phyloP scores from a whole-genome alignment of 2,888 invertebrate species.

The Chirona hameri region DNA sequence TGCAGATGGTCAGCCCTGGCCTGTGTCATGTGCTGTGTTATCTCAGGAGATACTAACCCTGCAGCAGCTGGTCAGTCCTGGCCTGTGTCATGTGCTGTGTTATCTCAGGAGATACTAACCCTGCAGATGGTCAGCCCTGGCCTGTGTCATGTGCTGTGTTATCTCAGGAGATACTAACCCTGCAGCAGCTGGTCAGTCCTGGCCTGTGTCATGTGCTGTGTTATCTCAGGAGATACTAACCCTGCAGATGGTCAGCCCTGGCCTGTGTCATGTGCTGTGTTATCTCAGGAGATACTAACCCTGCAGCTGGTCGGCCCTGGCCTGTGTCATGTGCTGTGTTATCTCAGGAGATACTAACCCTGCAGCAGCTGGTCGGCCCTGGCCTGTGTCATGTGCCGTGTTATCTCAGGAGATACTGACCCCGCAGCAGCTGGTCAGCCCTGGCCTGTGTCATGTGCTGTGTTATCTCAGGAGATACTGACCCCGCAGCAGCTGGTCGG shows the following conservation, averaged over 20 bases:
- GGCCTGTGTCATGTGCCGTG: too few species aligned
- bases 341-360: slow-evolving; percentile 41
- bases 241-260: too few species aligned
- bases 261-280: too few species aligned
- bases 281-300: slow-evolving; percentile 43
- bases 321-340: slow-evolving; percentile 29
- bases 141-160: slow-evolving; percentile 36
- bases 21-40: too few species aligned
- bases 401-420: slow-evolving; percentile 30
- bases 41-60: slow-evolving; percentile 41
- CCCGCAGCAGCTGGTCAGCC: slow-evolving; percentile 23
- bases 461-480: slow-evolving; percentile 40
- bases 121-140: slow-evolving; percentile 13
- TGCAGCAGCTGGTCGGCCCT: too few species aligned
- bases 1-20: slow-evolving; percentile 43
- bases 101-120: slow-evolving; percentile 30
- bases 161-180: slow-evolving; percentile 42
- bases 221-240: too few species aligned
- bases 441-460: slow-evolving; percentile 36
- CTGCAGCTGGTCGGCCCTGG: slow-evolving; percentile 43
- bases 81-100: too few species aligned
- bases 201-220: too few species aligned
- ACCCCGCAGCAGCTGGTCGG: slow-evolving; percentile 39
- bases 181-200: too few species aligned
- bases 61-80: too few species aligned